Base-by-base conservation (phyloP, 92 coral and sea anemone species). In the Epizoanthus fatuus region DNA sequence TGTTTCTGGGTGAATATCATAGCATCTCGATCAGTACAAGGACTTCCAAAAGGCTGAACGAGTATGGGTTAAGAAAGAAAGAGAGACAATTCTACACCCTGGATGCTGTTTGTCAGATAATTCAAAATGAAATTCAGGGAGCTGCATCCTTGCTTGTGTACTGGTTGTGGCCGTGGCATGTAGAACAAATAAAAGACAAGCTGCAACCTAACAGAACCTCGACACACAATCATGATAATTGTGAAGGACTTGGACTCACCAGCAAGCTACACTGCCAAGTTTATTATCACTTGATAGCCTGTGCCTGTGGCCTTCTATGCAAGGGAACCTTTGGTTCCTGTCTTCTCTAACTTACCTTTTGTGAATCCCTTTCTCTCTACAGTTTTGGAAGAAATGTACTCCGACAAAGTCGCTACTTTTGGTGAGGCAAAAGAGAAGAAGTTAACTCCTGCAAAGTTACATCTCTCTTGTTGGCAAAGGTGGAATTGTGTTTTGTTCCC, bases 201-300 rank as follows among this genome's bases (percentile, higher is more conserved):
- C 71, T 84, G 32, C 72, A 62, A 62, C 16, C 53, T 69, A 54
- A 72, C 81, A 57, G 79, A 78, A 66, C 80, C 57, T 63, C 75
- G 87, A 51, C 84, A 80, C 53, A 72, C 83, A 14, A 89, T 89
- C 63, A 69, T 84, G 71, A 39, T 52, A 64, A 44, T 90, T n/a
- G 53, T 86, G 62, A 80, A 76, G 73, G 93, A 85, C 73, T 22
- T 89, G 37, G 90, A 85, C 32, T 74, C 87, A 86, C 84, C 44
- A 25, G 90, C 37, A 78, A 78, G 85, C 81, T 90, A 47, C 90
- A 85, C 35, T 79, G 93, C 13, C 87, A 79, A 80, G 56, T 56
- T 42, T 90, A 90, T 54, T 40, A 40, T 40, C 44, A 40, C 44
- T 5, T 40, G 44, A 22, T 22, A 22, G 25, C 25, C 25, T 22